phyloP scores from a whole-genome alignment of 2,113 vertebrate genomes.

The Orientallactaga bullata region DNA sequence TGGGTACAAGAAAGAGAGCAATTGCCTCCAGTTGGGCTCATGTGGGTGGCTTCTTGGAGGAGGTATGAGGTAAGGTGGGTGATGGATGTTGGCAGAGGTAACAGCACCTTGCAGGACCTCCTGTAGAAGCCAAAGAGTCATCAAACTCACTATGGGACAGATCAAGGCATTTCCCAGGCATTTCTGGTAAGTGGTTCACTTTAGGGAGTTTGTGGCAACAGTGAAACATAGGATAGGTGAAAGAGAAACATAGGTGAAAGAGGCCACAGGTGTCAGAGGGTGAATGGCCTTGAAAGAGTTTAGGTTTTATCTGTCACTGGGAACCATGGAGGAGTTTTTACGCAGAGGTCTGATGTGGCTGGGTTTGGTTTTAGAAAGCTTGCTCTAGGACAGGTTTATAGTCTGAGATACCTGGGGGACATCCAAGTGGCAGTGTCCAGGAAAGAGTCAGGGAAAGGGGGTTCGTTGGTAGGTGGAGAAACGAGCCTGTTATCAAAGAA shows the following conservation, averaged over 20 bases:
- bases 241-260: too few relatives aligned
- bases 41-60: neutral
- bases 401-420: neutral
- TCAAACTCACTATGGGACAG: too few relatives aligned
- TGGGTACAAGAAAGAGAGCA: neutral
- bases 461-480: neutral
- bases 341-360: neutral
- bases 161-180: neutral
- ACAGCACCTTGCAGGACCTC: neutral
- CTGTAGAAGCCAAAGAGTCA: neutral
- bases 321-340: neutral
- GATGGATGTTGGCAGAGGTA: neutral
- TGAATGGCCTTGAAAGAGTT: neutral
- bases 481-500: neutral
- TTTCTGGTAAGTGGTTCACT: neutral
- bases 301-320: neutral
- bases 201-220: neutral
- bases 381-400: neutral
- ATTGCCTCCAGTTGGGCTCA: neutral
- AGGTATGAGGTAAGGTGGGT: neutral
- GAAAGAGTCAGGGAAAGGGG: neutral
- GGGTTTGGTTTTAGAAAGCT: slow-evolving; percentile 5
- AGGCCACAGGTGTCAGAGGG: neutral
- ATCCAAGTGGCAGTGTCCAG: neutral
- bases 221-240: neutral